Conservation (phyloP, 2,888 invertebrate genomes). For the Eupeodes latifasciatus region DNA sequence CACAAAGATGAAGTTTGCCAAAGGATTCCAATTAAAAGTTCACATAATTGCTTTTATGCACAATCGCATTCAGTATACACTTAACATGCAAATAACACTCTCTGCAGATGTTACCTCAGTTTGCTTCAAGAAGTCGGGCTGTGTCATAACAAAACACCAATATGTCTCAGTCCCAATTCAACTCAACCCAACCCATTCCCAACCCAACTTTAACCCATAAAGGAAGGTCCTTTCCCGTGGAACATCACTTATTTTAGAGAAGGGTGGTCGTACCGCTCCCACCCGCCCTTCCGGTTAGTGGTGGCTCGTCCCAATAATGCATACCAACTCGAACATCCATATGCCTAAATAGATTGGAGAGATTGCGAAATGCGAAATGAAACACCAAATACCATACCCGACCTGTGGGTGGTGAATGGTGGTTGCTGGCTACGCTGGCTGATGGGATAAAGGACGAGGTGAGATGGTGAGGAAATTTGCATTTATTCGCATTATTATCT, state of each 20-base stretch:
- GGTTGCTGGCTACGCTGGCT: too few relatives aligned
- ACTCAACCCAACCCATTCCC: too few relatives aligned
- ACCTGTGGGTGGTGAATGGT: neutral
- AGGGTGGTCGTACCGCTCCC: neutral
- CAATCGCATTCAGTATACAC: constrained; percentile 65
- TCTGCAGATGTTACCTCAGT: constrained; percentile 52
- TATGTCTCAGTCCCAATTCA: constrained; percentile 34
- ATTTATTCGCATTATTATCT: constrained; percentile 50
- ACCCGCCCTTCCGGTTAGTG: neutral
- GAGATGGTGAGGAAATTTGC: constrained; percentile 43
- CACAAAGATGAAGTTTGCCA: constrained; percentile 18
- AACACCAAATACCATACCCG: neutral
- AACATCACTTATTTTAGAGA: constrained; percentile 19
- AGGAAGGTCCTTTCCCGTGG: constrained; percentile 26
- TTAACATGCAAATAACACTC: constrained; percentile 66
- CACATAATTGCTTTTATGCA: constrained; percentile 75
- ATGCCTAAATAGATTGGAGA: neutral
- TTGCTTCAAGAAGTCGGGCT: constrained; percentile 47
- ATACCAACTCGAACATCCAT: neutral
- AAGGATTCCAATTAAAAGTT: constrained; percentile 75
- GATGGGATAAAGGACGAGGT: too few relatives aligned
- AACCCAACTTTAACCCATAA: too few relatives aligned
- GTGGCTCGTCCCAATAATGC: neutral
- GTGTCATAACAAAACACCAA: constrained; percentile 33
- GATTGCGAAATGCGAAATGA: constrained; percentile 3